Evolutionary conservation across 1,140 invertebrate genomes (phyloP).

Genomic region (Dendrolimus kikuchii): DNA sequence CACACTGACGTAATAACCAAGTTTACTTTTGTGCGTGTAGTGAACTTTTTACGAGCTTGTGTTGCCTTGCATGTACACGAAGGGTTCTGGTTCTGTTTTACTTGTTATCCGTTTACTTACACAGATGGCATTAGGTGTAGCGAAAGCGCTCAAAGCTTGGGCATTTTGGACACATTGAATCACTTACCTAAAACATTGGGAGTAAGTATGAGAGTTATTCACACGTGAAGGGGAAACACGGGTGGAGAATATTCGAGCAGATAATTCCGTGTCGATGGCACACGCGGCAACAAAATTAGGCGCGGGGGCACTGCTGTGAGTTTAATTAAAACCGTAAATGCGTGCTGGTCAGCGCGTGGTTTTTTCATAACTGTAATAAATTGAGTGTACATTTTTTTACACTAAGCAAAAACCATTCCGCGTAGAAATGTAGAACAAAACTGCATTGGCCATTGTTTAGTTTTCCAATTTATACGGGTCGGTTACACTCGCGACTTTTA

Average conservation of each 20-base stretch:
- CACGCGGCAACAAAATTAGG: constrained; percentile 38
- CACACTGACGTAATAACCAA: constrained; percentile 40
- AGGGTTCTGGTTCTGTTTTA: constrained; percentile 26
- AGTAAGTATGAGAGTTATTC: constrained; percentile 27
- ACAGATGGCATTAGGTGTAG: constrained; percentile 60
- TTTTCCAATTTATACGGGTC: constrained; percentile 70
- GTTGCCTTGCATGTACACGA: constrained; percentile 43
- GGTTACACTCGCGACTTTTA: constrained; percentile 69
- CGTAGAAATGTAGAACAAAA: constrained; percentile 63
- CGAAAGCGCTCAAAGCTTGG: constrained; percentile 8
- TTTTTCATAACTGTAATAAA: constrained; percentile 66
- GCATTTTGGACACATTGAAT: constrained; percentile 8
- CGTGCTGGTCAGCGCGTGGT: constrained; percentile 57
- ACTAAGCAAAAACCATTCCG: constrained; percentile 54
- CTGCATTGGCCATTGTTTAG: constrained; percentile 65
- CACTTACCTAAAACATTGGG: constrained; percentile 43
- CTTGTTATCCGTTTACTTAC: constrained; percentile 44
- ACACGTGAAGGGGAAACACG: constrained; percentile 39
- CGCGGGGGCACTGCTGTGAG: constrained; percentile 33
- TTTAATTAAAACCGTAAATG: constrained; percentile 57
- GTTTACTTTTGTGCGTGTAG: constrained; percentile 47
- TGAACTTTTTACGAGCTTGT: constrained; percentile 48
- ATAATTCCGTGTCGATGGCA: constrained; percentile 17
- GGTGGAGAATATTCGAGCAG: constrained; percentile 32
- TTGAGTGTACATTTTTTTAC: constrained; percentile 46